Conservation (phyloP, 92 coral and sea anemone species). For the Palythoa caribaeorum region DNA sequence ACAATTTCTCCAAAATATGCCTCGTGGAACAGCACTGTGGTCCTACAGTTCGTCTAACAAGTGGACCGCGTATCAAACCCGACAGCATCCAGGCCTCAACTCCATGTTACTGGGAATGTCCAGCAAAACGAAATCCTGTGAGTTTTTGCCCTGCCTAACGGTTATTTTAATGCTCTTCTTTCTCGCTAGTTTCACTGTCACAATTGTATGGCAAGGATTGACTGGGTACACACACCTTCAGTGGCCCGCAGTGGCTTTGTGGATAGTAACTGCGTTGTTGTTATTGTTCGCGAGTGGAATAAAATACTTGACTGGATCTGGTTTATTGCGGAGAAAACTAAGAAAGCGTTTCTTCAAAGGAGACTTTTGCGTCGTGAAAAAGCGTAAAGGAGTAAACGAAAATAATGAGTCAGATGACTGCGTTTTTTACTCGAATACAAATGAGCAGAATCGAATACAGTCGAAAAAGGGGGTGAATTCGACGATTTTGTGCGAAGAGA, state of each 20-base stretch:
- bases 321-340: constrained; percentile 29
- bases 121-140: constrained; percentile 9
- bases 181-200: constrained; percentile 26
- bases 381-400: not conserved
- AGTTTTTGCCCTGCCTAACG: constrained; percentile 36
- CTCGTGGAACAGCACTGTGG: constrained; percentile 14
- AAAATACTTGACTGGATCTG: constrained; percentile 19
- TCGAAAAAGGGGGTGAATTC: constrained; percentile 6
- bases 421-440: not conserved
- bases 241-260: constrained; percentile 33
- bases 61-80: constrained; percentile 20
- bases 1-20: constrained; percentile 17
- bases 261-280: constrained; percentile 8
- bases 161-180: constrained; percentile 26
- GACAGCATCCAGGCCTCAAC: constrained; percentile 32
- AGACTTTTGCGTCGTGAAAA: not conserved
- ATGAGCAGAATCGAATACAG: not conserved
- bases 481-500: not conserved
- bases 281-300: constrained; percentile 21
- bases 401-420: constrained; percentile 1
- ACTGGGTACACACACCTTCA: constrained; percentile 15
- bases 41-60: constrained; percentile 26
- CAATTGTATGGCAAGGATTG: constrained; percentile 39
- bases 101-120: constrained; percentile 41
- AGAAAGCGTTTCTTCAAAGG: not conserved